Evolutionary conservation across 2,113 vertebrate species (phyloP).

Genomic region (Anguilla japonica): DNA sequence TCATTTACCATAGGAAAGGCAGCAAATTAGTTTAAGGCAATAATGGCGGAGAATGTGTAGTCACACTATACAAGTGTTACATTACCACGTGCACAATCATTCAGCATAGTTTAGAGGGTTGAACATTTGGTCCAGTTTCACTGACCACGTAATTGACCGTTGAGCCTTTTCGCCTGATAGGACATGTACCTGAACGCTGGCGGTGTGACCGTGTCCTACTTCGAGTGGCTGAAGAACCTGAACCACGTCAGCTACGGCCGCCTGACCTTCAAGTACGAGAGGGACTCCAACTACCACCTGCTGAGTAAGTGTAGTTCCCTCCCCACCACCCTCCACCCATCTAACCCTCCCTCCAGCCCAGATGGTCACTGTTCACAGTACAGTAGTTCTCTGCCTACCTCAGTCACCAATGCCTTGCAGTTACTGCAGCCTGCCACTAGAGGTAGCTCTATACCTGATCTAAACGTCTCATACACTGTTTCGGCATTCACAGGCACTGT

Average conservation of each 20-base stretch:
- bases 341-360: no score
- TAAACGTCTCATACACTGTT: neutral
- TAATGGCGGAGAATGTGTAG: no score
- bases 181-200: conserved; percentile 97
- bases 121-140: neutral
- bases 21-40: neutral
- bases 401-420: neutral
- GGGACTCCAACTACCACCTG: conserved; percentile 98
- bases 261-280: conserved; percentile 96
- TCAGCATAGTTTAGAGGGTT: no score
- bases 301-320: conserved; percentile 72
- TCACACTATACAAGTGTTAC: no score
- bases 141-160: neutral
- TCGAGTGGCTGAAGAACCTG: conserved; percentile 98
- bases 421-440: neutral
- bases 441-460: neutral
- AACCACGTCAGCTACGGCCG: conserved; percentile 98
- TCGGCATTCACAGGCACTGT: neutral
- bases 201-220: conserved; percentile 95
- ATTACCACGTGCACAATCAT: no score
- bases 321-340: neutral
- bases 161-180: conserved; percentile 53
- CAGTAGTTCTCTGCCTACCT: no score
- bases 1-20: neutral
- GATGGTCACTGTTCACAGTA: neutral